These are phyloP conservation scores for Rhineura floridana DNA, from an alignment of 2,113 vertebrate species.

Conservation along the genomic window DNA sequence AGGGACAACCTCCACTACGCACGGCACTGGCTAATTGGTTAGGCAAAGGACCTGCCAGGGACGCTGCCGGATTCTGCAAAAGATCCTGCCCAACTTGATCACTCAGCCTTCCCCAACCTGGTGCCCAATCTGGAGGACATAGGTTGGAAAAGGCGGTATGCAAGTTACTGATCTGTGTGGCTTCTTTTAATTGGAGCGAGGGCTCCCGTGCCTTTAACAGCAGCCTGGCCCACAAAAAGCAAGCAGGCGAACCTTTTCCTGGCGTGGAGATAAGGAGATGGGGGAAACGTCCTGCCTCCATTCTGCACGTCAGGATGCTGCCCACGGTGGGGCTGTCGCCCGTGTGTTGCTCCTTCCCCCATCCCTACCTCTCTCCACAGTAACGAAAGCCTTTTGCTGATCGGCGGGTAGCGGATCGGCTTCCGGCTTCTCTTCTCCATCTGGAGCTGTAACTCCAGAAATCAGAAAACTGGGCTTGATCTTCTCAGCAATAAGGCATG, in stretches of 20 bases:
- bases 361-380: neutral
- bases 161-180: no score
- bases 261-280: neutral
- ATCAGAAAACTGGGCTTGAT: neutral
- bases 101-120: no score
- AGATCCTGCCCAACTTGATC: neutral
- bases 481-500: conserved; percentile 3
- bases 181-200: no score
- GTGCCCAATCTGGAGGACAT: no score
- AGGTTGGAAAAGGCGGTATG: no score
- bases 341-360: neutral
- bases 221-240: no score
- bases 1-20: neutral
- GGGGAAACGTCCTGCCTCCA: neutral
- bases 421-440: conserved; percentile 3
- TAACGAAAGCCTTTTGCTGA: conserved; percentile 10
- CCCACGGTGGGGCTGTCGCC: neutral
- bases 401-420: rapidly evolving
- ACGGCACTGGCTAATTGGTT: neutral
- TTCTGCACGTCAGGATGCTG: neutral
- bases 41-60: neutral
- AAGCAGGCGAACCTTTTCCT: neutral
- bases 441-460: neutral
- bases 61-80: neutral
- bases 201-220: neutral